Evolutionary conservation across 2,113 vertebrate genomes (phyloP).

Genomic region (Sturnira hondurensis): DNA sequence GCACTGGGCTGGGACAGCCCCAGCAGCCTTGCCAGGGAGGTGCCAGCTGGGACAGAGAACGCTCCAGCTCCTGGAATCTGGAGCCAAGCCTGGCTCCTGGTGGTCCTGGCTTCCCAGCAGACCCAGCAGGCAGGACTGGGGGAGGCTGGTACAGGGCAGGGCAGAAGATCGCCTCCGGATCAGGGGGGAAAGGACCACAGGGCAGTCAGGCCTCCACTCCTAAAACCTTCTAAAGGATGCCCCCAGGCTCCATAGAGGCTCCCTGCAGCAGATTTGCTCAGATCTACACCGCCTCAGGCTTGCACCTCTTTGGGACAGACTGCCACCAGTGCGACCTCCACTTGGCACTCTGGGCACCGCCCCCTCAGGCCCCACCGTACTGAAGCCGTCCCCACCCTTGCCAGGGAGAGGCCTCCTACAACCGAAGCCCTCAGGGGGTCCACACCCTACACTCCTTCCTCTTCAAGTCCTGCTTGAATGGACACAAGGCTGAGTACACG

Average conservation of each 20-base stretch:
- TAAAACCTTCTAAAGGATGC: background rate
- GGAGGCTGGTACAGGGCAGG: background rate
- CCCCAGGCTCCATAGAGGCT: background rate
- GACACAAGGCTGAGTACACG: background rate
- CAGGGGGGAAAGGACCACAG: background rate
- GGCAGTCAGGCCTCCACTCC: background rate
- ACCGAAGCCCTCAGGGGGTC: background rate
- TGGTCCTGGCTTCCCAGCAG: background rate
- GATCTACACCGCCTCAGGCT: background rate
- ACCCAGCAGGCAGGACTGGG: background rate
- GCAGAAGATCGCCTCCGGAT: background rate
- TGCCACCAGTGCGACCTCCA: background rate
- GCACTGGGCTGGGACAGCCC: background rate
- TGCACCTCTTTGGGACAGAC: background rate
- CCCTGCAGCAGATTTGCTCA: background rate
- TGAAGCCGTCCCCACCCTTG: background rate
- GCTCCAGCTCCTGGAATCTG: background rate
- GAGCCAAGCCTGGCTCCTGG: background rate
- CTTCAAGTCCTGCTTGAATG: background rate
- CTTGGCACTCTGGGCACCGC: background rate
- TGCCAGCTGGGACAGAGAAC: background rate
- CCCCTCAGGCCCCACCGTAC: background rate
- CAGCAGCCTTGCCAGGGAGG: background rate
- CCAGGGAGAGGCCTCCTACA: background rate
- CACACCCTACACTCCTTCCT: background rate